phyloP scores from a whole-genome alignment of 2,113 vertebrate species.

The Ariopsis seemanni region DNA sequence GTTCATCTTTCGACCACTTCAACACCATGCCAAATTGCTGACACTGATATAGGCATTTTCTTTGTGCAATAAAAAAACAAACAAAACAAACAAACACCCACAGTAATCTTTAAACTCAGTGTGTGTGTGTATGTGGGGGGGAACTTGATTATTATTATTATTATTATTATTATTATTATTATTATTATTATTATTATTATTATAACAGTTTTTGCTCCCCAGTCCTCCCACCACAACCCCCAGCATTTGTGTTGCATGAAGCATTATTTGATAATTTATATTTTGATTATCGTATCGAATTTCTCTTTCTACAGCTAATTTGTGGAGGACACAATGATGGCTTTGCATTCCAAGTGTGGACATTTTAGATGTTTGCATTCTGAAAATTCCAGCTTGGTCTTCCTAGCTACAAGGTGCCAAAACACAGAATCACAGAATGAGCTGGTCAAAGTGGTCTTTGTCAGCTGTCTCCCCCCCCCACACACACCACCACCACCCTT shows the following conservation, averaged over 20 bases:
- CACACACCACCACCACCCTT: no score
- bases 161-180: not conserved
- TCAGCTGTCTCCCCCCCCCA: not conserved
- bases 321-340: not conserved
- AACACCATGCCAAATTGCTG: not conserved
- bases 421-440: not conserved
- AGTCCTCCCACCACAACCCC: not conserved
- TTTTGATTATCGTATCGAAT: not conserved
- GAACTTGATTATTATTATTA: not conserved
- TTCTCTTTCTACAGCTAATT: not conserved
- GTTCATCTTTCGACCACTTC: not conserved
- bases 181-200: not conserved
- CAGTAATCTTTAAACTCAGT: not conserved
- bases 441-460: not conserved
- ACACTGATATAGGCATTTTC: not conserved
- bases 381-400: not conserved
- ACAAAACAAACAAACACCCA: not conserved
- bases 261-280: not conserved
- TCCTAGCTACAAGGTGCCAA: not conserved
- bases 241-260: not conserved
- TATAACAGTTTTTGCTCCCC: not conserved
- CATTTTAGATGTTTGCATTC: not conserved
- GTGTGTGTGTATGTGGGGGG: no score
- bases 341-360: not conserved
- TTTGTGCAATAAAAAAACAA: not conserved